Conservation (phyloP, 2,888 invertebrate genomes). For the Azorinus chamasolen region DNA sequence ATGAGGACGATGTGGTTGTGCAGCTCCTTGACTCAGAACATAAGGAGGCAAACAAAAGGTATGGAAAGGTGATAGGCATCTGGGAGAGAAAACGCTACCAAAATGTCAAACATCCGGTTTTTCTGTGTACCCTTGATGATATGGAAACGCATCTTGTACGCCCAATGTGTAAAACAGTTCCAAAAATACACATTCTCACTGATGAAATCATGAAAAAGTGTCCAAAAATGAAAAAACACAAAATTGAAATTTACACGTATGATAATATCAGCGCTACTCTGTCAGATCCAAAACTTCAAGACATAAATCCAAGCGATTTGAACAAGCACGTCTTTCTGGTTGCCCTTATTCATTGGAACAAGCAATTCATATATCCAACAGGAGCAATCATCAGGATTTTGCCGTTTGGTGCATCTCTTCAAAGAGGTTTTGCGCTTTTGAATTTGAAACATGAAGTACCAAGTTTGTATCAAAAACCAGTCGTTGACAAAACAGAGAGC, state of each 20-base stretch:
- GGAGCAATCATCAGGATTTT: constrained; percentile 64
- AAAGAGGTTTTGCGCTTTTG: constrained; percentile 38
- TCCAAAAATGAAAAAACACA: constrained; percentile 7
- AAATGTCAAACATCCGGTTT: constrained; percentile 58
- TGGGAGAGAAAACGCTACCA: constrained; percentile 39
- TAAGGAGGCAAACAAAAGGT: constrained; percentile 19
- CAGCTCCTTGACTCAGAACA: constrained; percentile 46
- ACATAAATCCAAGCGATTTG: constrained; percentile 49
- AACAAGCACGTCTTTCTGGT: constrained; percentile 65
- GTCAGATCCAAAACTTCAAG: constrained; percentile 33
- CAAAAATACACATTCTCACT: constrained; percentile 61
- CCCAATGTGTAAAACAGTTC: constrained; percentile 71
- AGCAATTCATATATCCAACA: constrained; percentile 60
- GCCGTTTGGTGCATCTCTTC: constrained; percentile 33
- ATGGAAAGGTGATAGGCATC: constrained; percentile 66
- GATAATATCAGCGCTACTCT: constrained; percentile 56
- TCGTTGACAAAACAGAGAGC: constrained; percentile 24
- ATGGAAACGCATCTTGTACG: constrained; percentile 58
- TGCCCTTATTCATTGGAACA: constrained; percentile 60
- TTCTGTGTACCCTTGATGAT: constrained; percentile 67
- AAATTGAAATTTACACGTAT: constrained; percentile 62
- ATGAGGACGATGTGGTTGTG: constrained; percentile 66
- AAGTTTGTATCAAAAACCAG: constrained; percentile 16
- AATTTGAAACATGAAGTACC: constrained; percentile 50
- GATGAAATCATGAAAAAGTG: constrained; percentile 7